These are phyloP conservation scores for Python bivittatus DNA, from an alignment of 2,113 vertebrate species.

Conservation along the genomic window DNA sequence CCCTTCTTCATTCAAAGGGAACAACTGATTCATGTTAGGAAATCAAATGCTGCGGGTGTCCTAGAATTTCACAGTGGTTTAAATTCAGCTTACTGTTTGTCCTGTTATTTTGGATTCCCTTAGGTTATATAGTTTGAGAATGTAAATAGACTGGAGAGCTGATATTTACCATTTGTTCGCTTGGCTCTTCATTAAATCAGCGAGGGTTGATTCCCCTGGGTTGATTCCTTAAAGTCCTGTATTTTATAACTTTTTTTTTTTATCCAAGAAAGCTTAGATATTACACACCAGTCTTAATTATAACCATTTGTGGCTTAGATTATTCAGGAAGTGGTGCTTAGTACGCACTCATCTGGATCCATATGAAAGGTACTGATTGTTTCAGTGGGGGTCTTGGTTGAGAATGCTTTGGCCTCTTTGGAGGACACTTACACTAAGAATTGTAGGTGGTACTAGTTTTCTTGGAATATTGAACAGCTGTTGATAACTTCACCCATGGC, in stretches of 20 bases:
- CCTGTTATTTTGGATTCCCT: neutral
- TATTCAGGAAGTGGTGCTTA: neutral
- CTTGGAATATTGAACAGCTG: neutral
- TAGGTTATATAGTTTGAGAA: neutral
- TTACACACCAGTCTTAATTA: neutral
- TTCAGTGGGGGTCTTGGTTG: neutral
- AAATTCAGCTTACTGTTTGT: neutral
- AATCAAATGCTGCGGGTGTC: neutral
- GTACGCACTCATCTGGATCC: neutral
- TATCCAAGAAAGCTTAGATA: neutral
- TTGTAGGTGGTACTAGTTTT: neutral
- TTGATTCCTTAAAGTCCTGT: neutral
- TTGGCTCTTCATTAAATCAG: neutral
- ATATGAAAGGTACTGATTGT: neutral
- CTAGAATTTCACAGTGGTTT: neutral
- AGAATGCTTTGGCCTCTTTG: neutral
- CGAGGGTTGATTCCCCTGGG: neutral
- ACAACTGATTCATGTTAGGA: neutral
- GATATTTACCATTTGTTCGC: neutral
- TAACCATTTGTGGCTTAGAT: neutral
- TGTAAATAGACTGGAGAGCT: neutral
- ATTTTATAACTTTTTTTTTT: neutral
- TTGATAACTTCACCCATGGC: neutral
- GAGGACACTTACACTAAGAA: neutral
- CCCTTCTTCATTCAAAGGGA: slow-evolving; percentile 12